Percentiles rank a stretch among this genome's conserved stretches.
Conservation (phyloP, 2,888 invertebrate species). For the Proisotoma minuta region DNA sequence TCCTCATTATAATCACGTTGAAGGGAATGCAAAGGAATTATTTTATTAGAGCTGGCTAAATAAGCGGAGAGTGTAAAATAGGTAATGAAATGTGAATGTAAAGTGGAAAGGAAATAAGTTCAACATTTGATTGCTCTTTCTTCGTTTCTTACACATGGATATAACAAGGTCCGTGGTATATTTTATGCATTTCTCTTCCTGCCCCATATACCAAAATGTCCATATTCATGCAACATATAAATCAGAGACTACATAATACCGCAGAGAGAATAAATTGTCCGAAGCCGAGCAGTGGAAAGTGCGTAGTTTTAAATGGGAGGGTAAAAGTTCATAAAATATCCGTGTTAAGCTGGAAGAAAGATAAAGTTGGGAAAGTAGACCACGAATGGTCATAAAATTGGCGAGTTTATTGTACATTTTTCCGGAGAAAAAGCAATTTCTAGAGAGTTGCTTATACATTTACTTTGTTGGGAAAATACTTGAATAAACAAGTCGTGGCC, state of each 20-base stretch:
- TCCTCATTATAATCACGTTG: not conserved
- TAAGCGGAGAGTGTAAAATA: not conserved
- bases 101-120: not conserved
- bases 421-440: not conserved
- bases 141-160: no score
- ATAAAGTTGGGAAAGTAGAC: no score
- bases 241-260: no score
- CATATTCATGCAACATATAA: no score
- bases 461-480: no score
- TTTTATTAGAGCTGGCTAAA: not conserved
- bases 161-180: no score
- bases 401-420: constrained; percentile 7
- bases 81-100: not conserved
- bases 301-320: not conserved
- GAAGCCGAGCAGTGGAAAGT: no score
- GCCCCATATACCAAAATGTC: no score
- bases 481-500: no score
- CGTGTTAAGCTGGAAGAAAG: no score
- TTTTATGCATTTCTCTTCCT: not conserved
- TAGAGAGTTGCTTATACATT: not conserved
- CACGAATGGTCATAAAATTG: constrained; percentile 3
- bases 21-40: not conserved
- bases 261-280: no score
- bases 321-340: no score
- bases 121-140: constrained; percentile 8